A percentile compares a stretch with the other conserved stretches of the same genome.
Conservation (phyloP, 2,113 vertebrate genomes). For the Mastomys natalensis region DNA sequence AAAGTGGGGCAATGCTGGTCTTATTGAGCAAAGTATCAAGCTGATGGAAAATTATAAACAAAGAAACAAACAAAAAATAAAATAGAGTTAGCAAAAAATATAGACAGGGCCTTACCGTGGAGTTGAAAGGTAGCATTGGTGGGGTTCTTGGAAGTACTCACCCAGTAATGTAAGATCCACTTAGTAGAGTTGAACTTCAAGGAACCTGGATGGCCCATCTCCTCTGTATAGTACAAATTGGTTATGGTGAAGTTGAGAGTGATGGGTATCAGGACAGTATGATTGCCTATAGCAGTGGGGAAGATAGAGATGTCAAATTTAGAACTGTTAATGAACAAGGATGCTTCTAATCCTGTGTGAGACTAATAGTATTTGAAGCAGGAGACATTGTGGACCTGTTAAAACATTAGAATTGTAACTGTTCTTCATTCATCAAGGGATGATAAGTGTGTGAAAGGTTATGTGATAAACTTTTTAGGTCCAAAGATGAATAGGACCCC, state of each 20-base stretch:
- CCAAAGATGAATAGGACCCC: not conserved
- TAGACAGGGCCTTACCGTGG: fast-evolving
- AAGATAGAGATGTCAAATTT: not conserved
- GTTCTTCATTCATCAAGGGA: not conserved
- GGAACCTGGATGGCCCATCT: conserved; percentile 71
- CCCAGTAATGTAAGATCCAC: conserved; percentile 67
- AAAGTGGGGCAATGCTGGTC: conserved; percentile 73
- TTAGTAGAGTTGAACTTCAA: conserved; percentile 78
- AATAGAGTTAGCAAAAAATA: not conserved
- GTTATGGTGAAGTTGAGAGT: conserved; percentile 85
- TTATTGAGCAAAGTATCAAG: conserved; percentile 66
- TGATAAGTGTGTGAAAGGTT: not conserved
- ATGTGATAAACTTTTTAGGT: not conserved
- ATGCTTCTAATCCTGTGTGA: not conserved
- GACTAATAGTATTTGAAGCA: not conserved
- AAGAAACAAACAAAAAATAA: not conserved
- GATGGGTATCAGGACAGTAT: conserved; percentile 57
- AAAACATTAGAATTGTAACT: not conserved
- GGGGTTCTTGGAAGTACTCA: not conserved
- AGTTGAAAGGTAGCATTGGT: too few species aligned
- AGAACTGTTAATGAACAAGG: not conserved
- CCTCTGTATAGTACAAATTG: conserved; percentile 81
- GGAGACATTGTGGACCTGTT: not conserved
- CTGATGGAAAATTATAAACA: conserved; percentile 36
- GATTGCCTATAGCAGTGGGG: not conserved